Evolutionary conservation across 1,140 invertebrate species (phyloP).

Genomic region (Drosophila tsacasi): DNA sequence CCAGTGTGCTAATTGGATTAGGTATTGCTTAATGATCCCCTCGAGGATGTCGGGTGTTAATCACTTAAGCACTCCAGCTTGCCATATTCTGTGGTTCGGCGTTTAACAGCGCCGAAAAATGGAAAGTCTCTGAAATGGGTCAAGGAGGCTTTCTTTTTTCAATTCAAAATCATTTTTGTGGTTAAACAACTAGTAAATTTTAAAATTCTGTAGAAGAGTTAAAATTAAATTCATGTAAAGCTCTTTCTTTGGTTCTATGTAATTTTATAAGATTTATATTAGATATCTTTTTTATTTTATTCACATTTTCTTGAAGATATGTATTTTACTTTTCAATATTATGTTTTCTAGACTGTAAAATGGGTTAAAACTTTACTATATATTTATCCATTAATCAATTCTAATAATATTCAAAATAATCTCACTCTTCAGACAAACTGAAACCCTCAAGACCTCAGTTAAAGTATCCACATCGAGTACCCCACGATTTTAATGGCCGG

Average conservation of each 20-base stretch:
- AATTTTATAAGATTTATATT: neutral
- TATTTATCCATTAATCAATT: neutral
- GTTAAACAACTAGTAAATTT: neutral
- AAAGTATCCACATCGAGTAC: neutral
- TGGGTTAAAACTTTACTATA: neutral
- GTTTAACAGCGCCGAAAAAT: slow-evolving; percentile 50
- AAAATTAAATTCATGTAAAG: neutral
- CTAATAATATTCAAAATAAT: neutral
- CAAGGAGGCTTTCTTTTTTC: neutral
- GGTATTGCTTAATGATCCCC: slow-evolving; percentile 78
- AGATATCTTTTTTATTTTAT: neutral
- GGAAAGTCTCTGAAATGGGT: slow-evolving; percentile 59
- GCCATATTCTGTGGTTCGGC: slow-evolving; percentile 58
- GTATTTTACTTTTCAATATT: no score
- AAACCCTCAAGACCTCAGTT: neutral
- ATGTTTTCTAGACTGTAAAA: neutral
- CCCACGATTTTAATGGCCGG: slow-evolving; percentile 54
- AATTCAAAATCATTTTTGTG: neutral
- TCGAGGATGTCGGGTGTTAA: slow-evolving; percentile 57
- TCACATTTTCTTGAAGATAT: neutral
- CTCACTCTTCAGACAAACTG: neutral
- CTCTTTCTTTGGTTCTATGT: neutral
- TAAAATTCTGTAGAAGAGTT: neutral
- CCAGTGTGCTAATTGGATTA: slow-evolving; percentile 75
- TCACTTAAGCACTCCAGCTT: slow-evolving; percentile 56